Conservation (phyloP, 2,113 vertebrate species). For the Platichthys flesus region DNA sequence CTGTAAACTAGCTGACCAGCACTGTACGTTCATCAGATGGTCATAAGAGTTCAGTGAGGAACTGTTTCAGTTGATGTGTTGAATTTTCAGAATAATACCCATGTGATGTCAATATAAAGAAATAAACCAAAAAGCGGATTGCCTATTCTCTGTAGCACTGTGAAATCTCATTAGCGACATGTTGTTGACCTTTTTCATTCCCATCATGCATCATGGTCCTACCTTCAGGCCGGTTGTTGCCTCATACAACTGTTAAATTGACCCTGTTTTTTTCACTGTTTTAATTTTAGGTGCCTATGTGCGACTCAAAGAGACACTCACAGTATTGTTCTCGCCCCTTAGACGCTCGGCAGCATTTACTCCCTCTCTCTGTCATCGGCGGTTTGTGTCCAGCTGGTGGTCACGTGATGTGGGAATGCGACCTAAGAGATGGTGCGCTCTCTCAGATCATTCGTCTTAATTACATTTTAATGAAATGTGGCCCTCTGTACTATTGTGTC, state of each 20-base stretch:
- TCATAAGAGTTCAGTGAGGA: too few relatives aligned
- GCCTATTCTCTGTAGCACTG: slow-evolving; percentile 24
- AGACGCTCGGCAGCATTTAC: neutral
- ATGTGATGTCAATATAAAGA: neutral
- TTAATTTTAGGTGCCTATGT: too few relatives aligned
- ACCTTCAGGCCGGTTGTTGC: neutral
- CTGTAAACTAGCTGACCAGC: neutral
- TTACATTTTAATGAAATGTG: slow-evolving; percentile 96
- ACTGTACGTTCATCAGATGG: neutral
- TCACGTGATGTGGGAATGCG: slow-evolving; percentile 84
- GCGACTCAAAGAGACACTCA: too few relatives aligned
- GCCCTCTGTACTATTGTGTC: slow-evolving; percentile 87
- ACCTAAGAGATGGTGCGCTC: slow-evolving; percentile 90
- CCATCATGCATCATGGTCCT: slow-evolving; percentile 46
- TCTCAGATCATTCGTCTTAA: slow-evolving; percentile 91
- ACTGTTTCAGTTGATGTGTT: too few relatives aligned
- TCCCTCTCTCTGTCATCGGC: slow-evolving; percentile 64
- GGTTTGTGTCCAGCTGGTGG: slow-evolving; percentile 87
- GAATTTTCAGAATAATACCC: too few relatives aligned
- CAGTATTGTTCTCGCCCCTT: too few relatives aligned
- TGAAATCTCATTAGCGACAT: slow-evolving; percentile 57
- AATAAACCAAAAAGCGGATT: neutral
- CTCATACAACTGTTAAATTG: too few relatives aligned
- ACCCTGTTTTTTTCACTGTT: too few relatives aligned
- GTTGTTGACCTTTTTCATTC: slow-evolving; percentile 27